These are phyloP conservation scores for Heteromormyrus szaboi DNA, from an alignment of 2,797 vertebrate genomes.

Conservation along the genomic window DNA sequence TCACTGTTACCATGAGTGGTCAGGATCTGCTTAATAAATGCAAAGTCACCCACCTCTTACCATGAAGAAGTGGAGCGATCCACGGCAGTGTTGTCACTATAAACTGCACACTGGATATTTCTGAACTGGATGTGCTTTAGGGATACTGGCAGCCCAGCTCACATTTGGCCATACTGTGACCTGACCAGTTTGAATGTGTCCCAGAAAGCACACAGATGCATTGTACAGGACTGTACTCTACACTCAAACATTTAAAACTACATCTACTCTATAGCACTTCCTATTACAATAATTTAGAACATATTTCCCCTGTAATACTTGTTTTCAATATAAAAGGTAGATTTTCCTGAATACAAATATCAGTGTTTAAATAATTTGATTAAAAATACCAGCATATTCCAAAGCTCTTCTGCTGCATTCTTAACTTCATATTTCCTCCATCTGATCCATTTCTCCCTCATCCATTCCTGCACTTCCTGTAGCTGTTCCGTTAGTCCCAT, in stretches of 20 bases:
- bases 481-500: not conserved
- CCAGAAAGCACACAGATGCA: not conserved
- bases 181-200: not conserved
- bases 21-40: conserved; percentile 6
- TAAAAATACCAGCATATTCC: conserved; percentile 2
- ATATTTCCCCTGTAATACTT: not conserved
- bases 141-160: not conserved
- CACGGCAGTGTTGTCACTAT: not conserved
- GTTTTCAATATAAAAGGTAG: conserved; percentile 6
- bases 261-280: not conserved
- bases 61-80: not conserved
- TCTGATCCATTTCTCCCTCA: not conserved
- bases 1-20: not conserved
- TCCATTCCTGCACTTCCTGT: not conserved
- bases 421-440: not conserved
- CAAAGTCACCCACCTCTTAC: not conserved
- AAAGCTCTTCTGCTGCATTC: not conserved
- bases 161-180: not conserved
- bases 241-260: conserved; percentile 14
- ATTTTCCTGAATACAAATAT: conserved; percentile 13
- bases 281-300: conserved; percentile 10
- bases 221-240: not conserved
- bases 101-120: not conserved
- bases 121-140: not conserved
- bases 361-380: conserved; percentile 3